phyloP scores from a whole-genome alignment of 2,888 invertebrate species.

The Cantharis rufa region DNA sequence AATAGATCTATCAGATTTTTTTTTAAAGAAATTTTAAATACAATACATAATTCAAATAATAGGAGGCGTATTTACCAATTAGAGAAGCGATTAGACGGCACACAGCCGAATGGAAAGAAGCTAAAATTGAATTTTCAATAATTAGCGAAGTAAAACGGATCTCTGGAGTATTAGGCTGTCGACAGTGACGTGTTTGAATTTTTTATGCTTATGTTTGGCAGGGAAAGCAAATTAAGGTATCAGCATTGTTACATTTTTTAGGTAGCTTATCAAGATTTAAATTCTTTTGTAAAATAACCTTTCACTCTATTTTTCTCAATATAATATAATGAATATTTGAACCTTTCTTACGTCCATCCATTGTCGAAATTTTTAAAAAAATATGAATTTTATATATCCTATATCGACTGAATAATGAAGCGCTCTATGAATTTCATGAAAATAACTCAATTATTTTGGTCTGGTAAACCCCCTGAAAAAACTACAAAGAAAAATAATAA shows the following conservation, averaged over 20 bases:
- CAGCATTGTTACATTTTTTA: background rate
- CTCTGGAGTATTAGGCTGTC: background rate
- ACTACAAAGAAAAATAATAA: background rate
- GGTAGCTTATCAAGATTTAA: background rate
- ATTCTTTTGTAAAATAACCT: background rate
- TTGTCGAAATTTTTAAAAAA: background rate
- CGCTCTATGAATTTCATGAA: background rate
- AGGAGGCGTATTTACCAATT: background rate
- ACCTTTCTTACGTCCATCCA: background rate
- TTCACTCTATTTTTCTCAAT: background rate
- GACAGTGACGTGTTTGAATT: background rate
- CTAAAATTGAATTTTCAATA: background rate
- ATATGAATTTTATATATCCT: background rate
- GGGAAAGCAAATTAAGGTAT: background rate
- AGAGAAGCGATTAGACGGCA: background rate
- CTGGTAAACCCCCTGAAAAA: background rate
- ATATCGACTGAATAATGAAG: background rate
- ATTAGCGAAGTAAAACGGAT: background rate
- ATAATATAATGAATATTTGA: background rate
- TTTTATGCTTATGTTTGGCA: background rate
- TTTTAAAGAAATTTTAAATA: background rate
- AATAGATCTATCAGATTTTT: background rate
- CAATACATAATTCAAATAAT: background rate
- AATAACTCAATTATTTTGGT: background rate
- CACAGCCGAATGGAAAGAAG: background rate